These are phyloP conservation scores for Criorhina ranunculi DNA, from an alignment of 2,888 invertebrate species.

Conservation along the genomic window DNA sequence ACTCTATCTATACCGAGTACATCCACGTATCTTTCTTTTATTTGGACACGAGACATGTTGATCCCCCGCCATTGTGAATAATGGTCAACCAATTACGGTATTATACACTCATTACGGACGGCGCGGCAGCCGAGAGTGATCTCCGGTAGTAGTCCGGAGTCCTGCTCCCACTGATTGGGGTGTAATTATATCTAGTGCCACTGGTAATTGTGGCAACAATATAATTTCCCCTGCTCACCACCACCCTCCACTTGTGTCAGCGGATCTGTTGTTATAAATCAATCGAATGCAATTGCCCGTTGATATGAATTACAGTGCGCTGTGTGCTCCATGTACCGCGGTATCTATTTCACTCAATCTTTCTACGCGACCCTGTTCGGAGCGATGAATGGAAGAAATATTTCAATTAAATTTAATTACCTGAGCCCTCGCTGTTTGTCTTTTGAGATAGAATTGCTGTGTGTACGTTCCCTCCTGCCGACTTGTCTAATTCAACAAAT, in stretches of 20 bases:
- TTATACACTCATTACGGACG: slow-evolving; percentile 71
- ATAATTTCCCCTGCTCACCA: slow-evolving; percentile 40
- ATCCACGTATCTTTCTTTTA: slow-evolving; percentile 68
- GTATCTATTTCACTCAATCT: slow-evolving; percentile 58
- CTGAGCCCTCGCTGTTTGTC: slow-evolving; percentile 50
- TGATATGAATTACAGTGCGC: slow-evolving; percentile 64
- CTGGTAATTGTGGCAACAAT: slow-evolving; percentile 74
- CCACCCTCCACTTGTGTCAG: slow-evolving; percentile 51
- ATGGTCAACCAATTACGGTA: slow-evolving; percentile 74
- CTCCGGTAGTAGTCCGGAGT: slow-evolving; percentile 40
- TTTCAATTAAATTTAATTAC: slow-evolving; percentile 77
- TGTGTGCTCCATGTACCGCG: not conserved
- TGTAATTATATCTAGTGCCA: slow-evolving; percentile 76
- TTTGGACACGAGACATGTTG: slow-evolving; percentile 75
- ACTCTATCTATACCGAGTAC: too few species aligned
- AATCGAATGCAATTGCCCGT: slow-evolving; percentile 74
- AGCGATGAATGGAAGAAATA: slow-evolving; percentile 69
- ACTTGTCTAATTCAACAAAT: slow-evolving; percentile 70
- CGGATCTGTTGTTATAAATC: slow-evolving; percentile 72
- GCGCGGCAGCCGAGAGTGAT: slow-evolving; percentile 54
- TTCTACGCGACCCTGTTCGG: slow-evolving; percentile 27
- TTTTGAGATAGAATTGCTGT: slow-evolving; percentile 59
- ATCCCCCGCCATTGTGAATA: slow-evolving; percentile 54
- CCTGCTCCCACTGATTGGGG: slow-evolving; percentile 63
- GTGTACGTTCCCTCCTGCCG: slow-evolving; percentile 51